phyloP scores from a whole-genome alignment of 1,140 invertebrate genomes.

The Platorchestia sp. region DNA sequence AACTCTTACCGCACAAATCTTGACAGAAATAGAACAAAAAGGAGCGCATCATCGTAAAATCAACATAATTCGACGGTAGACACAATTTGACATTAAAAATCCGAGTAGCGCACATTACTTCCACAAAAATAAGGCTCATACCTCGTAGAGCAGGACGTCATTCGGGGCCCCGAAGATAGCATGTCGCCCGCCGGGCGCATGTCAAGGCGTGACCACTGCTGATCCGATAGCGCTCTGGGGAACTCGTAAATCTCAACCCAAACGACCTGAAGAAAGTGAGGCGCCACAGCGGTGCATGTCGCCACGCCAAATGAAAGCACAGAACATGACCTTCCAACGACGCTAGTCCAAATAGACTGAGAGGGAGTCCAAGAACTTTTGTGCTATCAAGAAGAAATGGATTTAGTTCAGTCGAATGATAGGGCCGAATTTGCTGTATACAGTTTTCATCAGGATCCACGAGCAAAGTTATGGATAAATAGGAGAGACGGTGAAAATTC shows the following conservation, averaged over 20 bases:
- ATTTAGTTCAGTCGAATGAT: neutral
- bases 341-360: neutral
- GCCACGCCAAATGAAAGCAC: neutral
- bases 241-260: neutral
- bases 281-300: too few species aligned
- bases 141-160: too few species aligned
- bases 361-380: neutral
- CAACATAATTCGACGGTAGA: too few species aligned
- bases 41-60: too few species aligned
- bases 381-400: neutral
- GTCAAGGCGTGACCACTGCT: neutral
- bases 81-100: too few species aligned
- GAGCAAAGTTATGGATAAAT: neutral
- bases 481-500: neutral
- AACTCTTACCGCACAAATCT: too few species aligned
- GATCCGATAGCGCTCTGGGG: neutral
- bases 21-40: too few species aligned
- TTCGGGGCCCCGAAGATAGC: too few species aligned
- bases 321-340: neutral
- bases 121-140: too few species aligned
- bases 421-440: neutral
- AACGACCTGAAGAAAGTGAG: constrained; percentile 6
- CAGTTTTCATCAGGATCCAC: neutral
- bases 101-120: too few species aligned
- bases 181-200: neutral